These are phyloP conservation scores for Nestor notabilis DNA, from an alignment of 2,113 vertebrate genomes.

Conservation along the genomic window DNA sequence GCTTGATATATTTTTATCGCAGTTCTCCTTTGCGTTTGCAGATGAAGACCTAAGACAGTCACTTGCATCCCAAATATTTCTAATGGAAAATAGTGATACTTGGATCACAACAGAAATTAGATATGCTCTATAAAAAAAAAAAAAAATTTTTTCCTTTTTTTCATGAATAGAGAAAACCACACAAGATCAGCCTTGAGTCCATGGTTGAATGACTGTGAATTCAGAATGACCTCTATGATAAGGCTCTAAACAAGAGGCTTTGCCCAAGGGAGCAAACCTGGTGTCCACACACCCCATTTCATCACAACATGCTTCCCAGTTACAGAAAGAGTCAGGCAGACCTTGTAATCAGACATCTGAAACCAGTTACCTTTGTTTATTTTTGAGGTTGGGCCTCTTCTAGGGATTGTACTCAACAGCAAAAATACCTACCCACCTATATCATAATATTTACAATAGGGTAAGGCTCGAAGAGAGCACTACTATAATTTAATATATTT, in stretches of 20 bases:
- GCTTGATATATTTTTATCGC: neutral
- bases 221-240: neutral
- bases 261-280: neutral
- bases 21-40: neutral
- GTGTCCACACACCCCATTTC: neutral
- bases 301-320: neutral
- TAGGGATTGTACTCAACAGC: neutral
- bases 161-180: neutral
- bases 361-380: constrained; percentile 51
- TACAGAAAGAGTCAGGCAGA: neutral
- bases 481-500: neutral
- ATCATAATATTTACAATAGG: neutral
- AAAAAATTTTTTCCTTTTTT: neutral
- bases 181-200: neutral
- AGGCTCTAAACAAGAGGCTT: neutral
- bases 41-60: neutral
- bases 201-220: neutral
- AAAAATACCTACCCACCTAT: neutral
- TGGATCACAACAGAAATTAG: neutral
- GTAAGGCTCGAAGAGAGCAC: neutral
- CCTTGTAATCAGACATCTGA: constrained; percentile 4
- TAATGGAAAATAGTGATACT: neutral
- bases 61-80: neutral
- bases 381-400: constrained; percentile 33
- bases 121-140: neutral